A percentile compares a stretch with the other conserved stretches of the same genome.
Evolutionary conservation across 2,797 vertebrate species (phyloP).

Genomic region (Xenentodon cancila): DNA sequence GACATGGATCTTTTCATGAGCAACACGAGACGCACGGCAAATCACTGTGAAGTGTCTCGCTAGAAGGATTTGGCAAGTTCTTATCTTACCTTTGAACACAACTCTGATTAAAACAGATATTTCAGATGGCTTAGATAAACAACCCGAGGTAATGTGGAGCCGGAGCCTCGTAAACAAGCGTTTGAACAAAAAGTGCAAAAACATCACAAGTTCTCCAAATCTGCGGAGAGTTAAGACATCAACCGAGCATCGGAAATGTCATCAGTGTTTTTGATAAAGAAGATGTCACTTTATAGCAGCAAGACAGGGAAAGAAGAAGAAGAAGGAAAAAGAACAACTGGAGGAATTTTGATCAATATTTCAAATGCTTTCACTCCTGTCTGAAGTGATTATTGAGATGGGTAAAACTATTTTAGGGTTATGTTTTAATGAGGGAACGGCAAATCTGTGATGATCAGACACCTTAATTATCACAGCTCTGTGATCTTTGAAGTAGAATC

Average conservation of each 20-base stretch:
- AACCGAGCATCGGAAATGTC: slow-evolving; percentile 29
- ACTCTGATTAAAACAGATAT: slow-evolving; percentile 75
- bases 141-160: slow-evolving; percentile 68
- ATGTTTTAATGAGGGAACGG: slow-evolving; percentile 59
- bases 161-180: slow-evolving; percentile 70
- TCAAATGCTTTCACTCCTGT: slow-evolving; percentile 46
- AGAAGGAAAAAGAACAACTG: slow-evolving; percentile 14
- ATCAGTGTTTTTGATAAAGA: slow-evolving; percentile 45
- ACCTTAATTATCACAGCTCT: slow-evolving; percentile 39
- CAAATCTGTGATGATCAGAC: slow-evolving; percentile 49
- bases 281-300: slow-evolving; percentile 38
- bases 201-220: slow-evolving; percentile 55
- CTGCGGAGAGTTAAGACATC: slow-evolving; percentile 57
- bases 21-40: slow-evolving; percentile 57
- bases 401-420: slow-evolving; percentile 58
- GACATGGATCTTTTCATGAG: slow-evolving; percentile 40
- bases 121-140: slow-evolving; percentile 73
- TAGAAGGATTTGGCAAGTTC: slow-evolving; percentile 71
- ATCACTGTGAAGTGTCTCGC: slow-evolving; percentile 73
- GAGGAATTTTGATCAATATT: slow-evolving; percentile 66
- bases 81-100: slow-evolving; percentile 80
- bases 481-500: slow-evolving; percentile 49
- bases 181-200: slow-evolving; percentile 62
- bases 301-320: slow-evolving; percentile 8
- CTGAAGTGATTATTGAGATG: slow-evolving; percentile 37